Conservation (phyloP, 2,113 vertebrate genomes). For the Coryphaenoides rupestris region DNA sequence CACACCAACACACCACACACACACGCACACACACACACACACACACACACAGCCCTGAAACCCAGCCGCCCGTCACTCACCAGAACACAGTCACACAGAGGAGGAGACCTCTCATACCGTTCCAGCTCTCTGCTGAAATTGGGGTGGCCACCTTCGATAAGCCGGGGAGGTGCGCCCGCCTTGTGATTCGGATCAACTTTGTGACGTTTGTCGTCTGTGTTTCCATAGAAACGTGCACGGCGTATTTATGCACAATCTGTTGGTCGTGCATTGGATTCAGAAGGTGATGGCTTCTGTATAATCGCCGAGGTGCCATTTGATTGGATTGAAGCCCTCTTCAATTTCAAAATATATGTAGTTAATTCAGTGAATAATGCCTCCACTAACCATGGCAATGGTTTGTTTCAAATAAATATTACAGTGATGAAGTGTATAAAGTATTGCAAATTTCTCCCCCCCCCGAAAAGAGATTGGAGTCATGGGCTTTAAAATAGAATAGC, state of each 20-base stretch:
- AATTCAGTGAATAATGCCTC: not conserved
- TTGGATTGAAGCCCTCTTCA: constrained; percentile 24
- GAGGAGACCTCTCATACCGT: constrained; percentile 33
- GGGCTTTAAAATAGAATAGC: constrained; percentile 11
- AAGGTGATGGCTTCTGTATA: constrained; percentile 15
- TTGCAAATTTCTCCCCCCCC: too few species aligned
- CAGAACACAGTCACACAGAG: constrained; percentile 30
- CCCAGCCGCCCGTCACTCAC: constrained; percentile 37
- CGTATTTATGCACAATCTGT: constrained; percentile 2
- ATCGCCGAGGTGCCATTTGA: constrained; percentile 36
- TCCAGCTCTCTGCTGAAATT: constrained; percentile 50
- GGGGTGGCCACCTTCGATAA: constrained; percentile 64
- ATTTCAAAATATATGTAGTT: constrained; percentile 26
- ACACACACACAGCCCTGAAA: too few species aligned
- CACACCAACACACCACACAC: too few species aligned
- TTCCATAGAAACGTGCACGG: constrained; percentile 51
- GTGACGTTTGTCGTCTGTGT: constrained; percentile 39
- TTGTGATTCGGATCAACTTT: constrained; percentile 47
- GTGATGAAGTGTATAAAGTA: too few species aligned
- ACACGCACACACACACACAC: too few species aligned
- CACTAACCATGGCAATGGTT: constrained; percentile 7
- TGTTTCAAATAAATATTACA: constrained; percentile 12
- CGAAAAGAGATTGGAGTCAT: too few species aligned
- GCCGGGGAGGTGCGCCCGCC: constrained; percentile 31
- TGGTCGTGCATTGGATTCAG: too few species aligned